A percentile compares a stretch with the other conserved stretches of the same genome.
Conservation (phyloP, 2,113 vertebrate species). For the Ciconia boyciana region DNA sequence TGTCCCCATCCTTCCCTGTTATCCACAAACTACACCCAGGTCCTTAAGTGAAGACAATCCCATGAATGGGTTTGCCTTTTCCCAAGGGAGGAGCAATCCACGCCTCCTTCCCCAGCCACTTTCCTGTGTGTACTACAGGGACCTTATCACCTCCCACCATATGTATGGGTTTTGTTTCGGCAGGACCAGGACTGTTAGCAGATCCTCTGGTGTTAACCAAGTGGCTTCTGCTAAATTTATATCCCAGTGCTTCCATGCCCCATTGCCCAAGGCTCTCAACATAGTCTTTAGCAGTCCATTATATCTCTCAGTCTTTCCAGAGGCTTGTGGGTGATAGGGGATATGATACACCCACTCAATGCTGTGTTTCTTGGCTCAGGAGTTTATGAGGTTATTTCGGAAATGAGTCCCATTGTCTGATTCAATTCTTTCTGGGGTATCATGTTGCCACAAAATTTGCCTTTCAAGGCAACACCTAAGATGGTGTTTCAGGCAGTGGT, state of each 20-base stretch:
- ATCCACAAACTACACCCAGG: background rate
- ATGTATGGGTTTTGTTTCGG: too few relatives aligned
- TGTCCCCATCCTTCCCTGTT: background rate
- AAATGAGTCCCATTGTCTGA: background rate
- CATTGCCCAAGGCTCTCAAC: background rate
- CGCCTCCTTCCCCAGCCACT: background rate
- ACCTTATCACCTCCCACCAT: background rate
- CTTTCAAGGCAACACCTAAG: too few relatives aligned
- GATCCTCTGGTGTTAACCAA: too few relatives aligned
- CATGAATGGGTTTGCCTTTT: background rate
- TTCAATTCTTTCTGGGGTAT: too few relatives aligned
- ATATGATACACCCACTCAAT: background rate
- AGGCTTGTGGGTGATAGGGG: background rate
- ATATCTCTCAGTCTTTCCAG: background rate
- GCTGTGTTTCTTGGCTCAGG: background rate
- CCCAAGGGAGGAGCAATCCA: background rate
- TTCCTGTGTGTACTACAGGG: background rate
- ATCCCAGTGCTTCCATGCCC: too few relatives aligned
- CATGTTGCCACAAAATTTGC: too few relatives aligned
- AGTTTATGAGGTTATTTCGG: background rate
- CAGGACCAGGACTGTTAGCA: too few relatives aligned
- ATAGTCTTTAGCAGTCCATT: background rate
- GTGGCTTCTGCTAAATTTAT: too few relatives aligned
- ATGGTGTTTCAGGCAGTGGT: background rate
- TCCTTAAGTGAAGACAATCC: background rate